Evolutionary conservation across 2,888 invertebrate genomes (phyloP), one percentile per base, ranked within the genome.

Genomic region (Bruchidius siliquastri): DNA sequence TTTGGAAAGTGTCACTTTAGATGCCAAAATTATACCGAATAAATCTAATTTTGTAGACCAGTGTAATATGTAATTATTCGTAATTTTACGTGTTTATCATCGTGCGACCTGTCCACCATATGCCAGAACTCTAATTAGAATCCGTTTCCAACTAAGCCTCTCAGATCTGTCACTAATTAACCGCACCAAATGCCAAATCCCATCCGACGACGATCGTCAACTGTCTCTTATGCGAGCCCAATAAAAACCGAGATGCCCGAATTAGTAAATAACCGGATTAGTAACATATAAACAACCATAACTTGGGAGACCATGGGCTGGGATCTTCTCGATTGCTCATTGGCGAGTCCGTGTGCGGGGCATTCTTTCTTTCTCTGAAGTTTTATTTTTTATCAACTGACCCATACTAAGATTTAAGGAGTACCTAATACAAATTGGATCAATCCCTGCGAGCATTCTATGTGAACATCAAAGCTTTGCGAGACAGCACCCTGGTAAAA

Each of bases 271-370:
- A 74, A 75, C 72, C 70, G 73, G 76, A 77, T 77, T 77, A 76
- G 75, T 76, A 74, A 75, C 74, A 72, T 75, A 74, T 74, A 75
- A 76, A 74, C 68, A 72, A 74, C 71, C 77, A 76, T 76, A 76
- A 76, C 69, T 68, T 67, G 67, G 73, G 2, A 68, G 22, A 22
- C 69, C 69, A 21, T 18, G 18, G 49, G 6, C 49, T 49, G 49
- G 49, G 49, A n/a, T n/a, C n/a, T n/a, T n/a, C n/a, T n/a, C n/a
- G n/a, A n/a, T n/a, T n/a, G n/a, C n/a, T n/a, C n/a, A n/a, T n/a
- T n/a, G n/a, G n/a, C n/a, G n/a, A n/a, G n/a, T n/a, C n/a, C n/a
- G n/a, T n/a, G n/a, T n/a, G n/a, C n/a, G n/a, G n/a, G n/a, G n/a
- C n/a, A n/a, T n/a, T n/a, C n/a, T n/a, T n/a, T n/a, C n/a, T n/a